Evolutionary conservation across 2,797 vertebrate genomes (phyloP), one percentile per base, ranked within the genome.

Genomic region (Clarias fuscus): DNA sequence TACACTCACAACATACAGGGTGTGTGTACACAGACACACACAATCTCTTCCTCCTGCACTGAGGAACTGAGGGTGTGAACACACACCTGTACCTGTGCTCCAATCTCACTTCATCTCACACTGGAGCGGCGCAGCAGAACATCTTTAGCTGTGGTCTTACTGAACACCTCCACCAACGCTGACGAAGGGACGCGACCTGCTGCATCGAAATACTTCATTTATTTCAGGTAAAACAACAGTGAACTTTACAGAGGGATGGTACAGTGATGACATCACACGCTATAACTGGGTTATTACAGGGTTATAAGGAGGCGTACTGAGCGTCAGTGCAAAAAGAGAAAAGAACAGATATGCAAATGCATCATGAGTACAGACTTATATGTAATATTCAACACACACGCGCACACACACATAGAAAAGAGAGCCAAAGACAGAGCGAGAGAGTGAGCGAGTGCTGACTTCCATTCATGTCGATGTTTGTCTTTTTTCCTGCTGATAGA

Each of bases 251-350:
- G 95, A 94, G 94, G 95, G 96, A 98, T 96, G 96, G 97, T 96
- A 99, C 97, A 97, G 97, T 97, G 96, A 96, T 96, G 96, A 97
- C 96, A 97, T 96, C 96, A 97, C 96, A 96, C 96, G 97, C 40
- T 64, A 64, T 64, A 62, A 80, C 14, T 64, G 15, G 37, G 17
- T 22, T 37, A 43, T 0, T 40, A 80, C 13, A 8, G 22, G 58
- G 40, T 80, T 64, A 80, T 64, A 48, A 65, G 33, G 33, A 64
- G 22, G 24, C 48, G 30, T 14, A 79, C 14, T 20, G 22, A 33
- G 18, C 13, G 10, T 64, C 37, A 62, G 78, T 65, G 78, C 78
- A 81, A 81, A 43, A 65, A 81, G 37, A 81, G n/a, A 43, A 40
- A 24, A n/a, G 56, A 33, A 24, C 20, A 17, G n/a, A 48, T 17